These are phyloP conservation scores for Dryobates pubescens DNA, from an alignment of 2,797 vertebrate genomes.

Conservation along the genomic window DNA sequence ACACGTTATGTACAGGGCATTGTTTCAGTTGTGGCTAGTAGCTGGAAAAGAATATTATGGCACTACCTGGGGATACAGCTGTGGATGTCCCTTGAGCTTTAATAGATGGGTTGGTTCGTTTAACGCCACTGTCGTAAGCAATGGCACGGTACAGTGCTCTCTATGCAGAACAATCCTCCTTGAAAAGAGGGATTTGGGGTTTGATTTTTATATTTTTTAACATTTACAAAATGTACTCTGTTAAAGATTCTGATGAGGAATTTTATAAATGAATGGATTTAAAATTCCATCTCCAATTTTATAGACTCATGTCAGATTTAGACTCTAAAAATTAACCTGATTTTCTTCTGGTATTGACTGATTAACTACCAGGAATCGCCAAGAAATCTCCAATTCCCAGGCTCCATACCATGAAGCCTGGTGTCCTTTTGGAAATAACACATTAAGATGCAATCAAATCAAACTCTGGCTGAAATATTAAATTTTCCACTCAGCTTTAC, in stretches of 20 bases:
- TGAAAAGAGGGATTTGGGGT: not conserved
- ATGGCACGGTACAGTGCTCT: accelerated
- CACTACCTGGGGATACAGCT: not conserved
- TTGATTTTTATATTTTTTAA: not conserved
- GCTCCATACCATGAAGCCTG: not conserved
- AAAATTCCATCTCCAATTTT: not conserved
- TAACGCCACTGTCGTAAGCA: not conserved
- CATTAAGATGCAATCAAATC: not conserved
- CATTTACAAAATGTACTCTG: not conserved
- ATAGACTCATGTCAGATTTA: not conserved
- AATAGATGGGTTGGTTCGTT: not conserved
- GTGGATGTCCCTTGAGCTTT: not conserved
- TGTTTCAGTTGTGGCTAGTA: not conserved
- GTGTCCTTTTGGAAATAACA: not conserved
- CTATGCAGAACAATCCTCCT: not conserved
- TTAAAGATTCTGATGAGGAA: not conserved
- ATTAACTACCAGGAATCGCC: not conserved
- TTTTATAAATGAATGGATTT: not conserved
- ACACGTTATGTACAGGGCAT: not conserved
- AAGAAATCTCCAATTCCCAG: not conserved
- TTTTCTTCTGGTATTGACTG: not conserved
- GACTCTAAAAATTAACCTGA: not conserved
- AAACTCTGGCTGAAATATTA: not conserved
- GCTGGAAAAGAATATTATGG: not conserved
- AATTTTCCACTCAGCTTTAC: not conserved